Evolutionary conservation across 2,797 vertebrate species (phyloP), one percentile per base, ranked within the genome.

Genomic region (Borostomias antarcticus): DNA sequence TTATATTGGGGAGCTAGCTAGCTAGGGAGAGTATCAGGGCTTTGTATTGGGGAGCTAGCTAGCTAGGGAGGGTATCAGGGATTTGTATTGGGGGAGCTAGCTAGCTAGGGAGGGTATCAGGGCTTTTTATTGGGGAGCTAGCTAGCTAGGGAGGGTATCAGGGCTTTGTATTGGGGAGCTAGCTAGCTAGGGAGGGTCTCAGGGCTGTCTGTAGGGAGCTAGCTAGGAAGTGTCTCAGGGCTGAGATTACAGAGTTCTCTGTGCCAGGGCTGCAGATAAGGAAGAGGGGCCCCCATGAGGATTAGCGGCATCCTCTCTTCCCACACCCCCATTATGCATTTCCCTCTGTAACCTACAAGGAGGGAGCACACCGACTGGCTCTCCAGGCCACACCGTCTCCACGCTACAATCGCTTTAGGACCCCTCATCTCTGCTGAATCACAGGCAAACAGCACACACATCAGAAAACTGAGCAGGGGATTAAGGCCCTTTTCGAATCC

Each of bases 191-290:
- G 19, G 4, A 51, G 19, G 48, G 48, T 19, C 4, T 35, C 32
- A 35, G 4, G 4, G 32, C 32, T 35, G 32, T n/a, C n/a, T n/a
- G n/a, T n/a, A n/a, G n/a, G n/a, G n/a, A n/a, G n/a, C n/a, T n/a
- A n/a, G n/a, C 32, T 4, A 35, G 4, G 32, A 35, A 4, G 32
- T 58, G 7, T 62, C 65, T 47, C 68, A 40, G 47, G 69, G 48
- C 57, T 69, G 58, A 43, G 35, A 64, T 48, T 51, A 56, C 40
- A 2, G 6, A n/a, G 53, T 58, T 13, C 61, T 73, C 64, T 54
- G 40, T 74, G 70, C 78, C 76, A 78, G 70, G 40, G 25, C 72
- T 66, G 81, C 76, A 76, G 82, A 85, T 86, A 87, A 85, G 67
- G 7, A 70, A 62, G 70, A 53, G 76, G 69, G 62, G 62, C 72